These are phyloP conservation scores for Plectropomus leopardus DNA, from an alignment of 2,113 vertebrate species.

Conservation along the genomic window DNA sequence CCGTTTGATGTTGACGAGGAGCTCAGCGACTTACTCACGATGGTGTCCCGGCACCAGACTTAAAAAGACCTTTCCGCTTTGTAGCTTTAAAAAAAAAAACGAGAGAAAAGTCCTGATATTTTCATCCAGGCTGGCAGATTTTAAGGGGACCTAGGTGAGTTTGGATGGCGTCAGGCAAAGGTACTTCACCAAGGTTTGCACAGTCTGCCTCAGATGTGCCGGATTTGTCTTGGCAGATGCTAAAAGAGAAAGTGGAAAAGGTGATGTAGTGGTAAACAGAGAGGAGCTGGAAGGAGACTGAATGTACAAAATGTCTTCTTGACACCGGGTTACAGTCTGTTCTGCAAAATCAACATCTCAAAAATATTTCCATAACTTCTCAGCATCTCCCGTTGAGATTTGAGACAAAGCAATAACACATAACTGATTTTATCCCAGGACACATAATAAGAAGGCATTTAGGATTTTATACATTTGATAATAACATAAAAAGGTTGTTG, in stretches of 20 bases:
- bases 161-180: constrained; percentile 36
- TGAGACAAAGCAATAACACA: not conserved
- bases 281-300: constrained; percentile 26
- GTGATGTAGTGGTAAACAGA: constrained; percentile 48
- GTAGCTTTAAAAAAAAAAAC: constrained; percentile 28
- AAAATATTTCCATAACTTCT: constrained; percentile 3
- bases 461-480: no score
- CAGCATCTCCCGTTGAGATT: not conserved
- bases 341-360: constrained; percentile 24
- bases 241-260: constrained; percentile 44
- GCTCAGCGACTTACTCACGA: constrained; percentile 37
- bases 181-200: constrained; percentile 16
- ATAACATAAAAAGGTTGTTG: no score
- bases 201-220: constrained; percentile 24
- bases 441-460: no score
- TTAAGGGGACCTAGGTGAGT: not conserved
- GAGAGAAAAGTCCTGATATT: constrained; percentile 40
- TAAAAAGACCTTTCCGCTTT: constrained; percentile 65
- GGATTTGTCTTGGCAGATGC: constrained; percentile 57
- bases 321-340: constrained; percentile 7
- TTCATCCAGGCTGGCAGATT: constrained; percentile 37
- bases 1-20: constrained; percentile 75
- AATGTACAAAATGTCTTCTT: constrained; percentile 40
- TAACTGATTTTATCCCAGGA: no score
- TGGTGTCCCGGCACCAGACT: constrained; percentile 34